Evolutionary conservation across 2,797 vertebrate species (phyloP).

Genomic region (Coregonus ussuriensis): DNA sequence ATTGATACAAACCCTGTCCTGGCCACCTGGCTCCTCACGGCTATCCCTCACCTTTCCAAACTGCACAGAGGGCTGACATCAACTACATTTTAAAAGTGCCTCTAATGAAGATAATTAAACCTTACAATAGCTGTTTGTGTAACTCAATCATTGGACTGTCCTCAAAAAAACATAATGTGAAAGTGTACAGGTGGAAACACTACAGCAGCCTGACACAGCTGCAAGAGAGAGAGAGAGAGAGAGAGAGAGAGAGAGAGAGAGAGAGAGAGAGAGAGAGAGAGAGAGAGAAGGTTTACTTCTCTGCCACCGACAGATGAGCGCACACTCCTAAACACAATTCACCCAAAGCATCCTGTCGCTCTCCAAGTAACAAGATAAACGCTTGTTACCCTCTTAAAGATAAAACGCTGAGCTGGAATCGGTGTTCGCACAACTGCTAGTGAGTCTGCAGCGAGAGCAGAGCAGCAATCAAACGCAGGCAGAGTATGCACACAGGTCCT

Average conservation of each 20-base stretch:
- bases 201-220: not conserved
- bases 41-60: not conserved
- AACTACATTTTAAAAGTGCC: not conserved
- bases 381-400: constrained; percentile 72
- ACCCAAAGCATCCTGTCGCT: constrained; percentile 70
- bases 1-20: not conserved
- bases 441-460: constrained; percentile 40
- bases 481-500: constrained; percentile 40
- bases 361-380: constrained; percentile 74
- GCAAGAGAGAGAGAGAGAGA: not conserved
- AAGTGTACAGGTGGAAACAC: not conserved
- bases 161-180: not conserved
- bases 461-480: constrained; percentile 41
- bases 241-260: constrained; percentile 17
- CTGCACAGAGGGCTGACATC: constrained; percentile 27
- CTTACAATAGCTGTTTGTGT: not conserved
- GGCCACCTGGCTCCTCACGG: not conserved
- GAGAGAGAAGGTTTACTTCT: constrained; percentile 21
- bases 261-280: too few species aligned
- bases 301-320: constrained; percentile 54
- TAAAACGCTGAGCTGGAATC: constrained; percentile 60
- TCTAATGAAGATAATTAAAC: not conserved
- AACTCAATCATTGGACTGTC: not conserved
- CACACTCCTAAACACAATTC: constrained; percentile 59
- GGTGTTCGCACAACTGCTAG: constrained; percentile 55